Evolutionary conservation across 2,888 invertebrate genomes (phyloP), one percentile per base, ranked within the genome.

Genomic region (Glyphotaelius pellucidus): DNA sequence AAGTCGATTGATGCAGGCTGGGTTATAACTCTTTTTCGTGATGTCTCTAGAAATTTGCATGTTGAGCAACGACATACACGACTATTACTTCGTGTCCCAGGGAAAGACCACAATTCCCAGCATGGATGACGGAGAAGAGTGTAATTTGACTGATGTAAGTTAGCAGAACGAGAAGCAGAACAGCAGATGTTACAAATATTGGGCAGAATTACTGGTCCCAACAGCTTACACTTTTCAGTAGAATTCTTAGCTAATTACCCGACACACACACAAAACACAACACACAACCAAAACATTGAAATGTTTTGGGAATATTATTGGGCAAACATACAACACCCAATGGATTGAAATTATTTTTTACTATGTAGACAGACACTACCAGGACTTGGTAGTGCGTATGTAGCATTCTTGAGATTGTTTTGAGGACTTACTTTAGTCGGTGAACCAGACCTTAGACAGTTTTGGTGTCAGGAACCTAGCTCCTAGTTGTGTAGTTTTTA

Each of bases 41-140:
- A 89, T 92, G 47, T 95, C 95, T 96, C 95, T 96, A 98, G 98
- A 97, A 85, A 97, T 96, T 95, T 97, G 98, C 96, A 95, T 97
- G 95, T 97, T 98, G 95, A 97, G 97, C 95, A 97, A 98, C 95
- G 97, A 98, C 96, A 96, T 98, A 96, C 95, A 96, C 95, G 98
- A 98, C 95, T 99, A 99, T 97, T 96, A 97, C 96, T 98, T 98
- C 97, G 97, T 99, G 95, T 97, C 98, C 95, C 99, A 99, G 97
- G 99, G 99, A 96, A 98, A 98, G 96, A 98, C 97, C 94, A 98
- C 98, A 94, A 99, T 99, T 95, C 98, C 99, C 94, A 97, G 97
- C 95, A 97, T 99, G 95, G 98, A 99, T 95, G 99, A 99, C 96
- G 97, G 97, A 94, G 98, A 98, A 96, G 99, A 99, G 97, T 97